Conservation (phyloP, 2,113 vertebrate species). For the Zootoca vivipara region DNA sequence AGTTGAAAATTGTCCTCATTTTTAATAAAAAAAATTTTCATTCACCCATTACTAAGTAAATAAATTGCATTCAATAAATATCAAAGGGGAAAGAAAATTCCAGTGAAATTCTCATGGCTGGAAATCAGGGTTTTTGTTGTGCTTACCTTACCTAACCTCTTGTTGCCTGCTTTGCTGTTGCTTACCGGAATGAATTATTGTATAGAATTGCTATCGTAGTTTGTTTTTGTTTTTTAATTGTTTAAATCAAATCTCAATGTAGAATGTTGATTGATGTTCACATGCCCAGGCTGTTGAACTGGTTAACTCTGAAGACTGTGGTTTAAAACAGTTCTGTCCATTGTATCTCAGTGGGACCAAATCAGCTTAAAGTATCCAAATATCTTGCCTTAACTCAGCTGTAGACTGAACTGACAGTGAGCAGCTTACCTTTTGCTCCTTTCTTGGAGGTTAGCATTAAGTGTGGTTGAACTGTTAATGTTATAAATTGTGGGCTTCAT, state of each 20-base stretch:
- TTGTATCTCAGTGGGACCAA: neutral
- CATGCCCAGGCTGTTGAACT: neutral
- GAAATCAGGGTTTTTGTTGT: too few relatives aligned
- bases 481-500: constrained; percentile 58
- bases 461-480: constrained; percentile 21
- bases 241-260: constrained; percentile 46
- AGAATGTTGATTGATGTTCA: neutral
- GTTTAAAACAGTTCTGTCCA: neutral
- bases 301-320: neutral
- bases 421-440: constrained; percentile 28
- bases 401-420: neutral
- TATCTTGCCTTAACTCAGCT: neutral
- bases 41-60: too few relatives aligned
- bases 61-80: too few relatives aligned
- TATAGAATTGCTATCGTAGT: neutral
- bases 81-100: too few relatives aligned
- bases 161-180: too few relatives aligned
- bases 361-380: neutral
- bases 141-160: too few relatives aligned
- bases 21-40: too few relatives aligned
- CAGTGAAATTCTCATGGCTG: too few relatives aligned
- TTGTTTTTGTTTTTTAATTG: neutral
- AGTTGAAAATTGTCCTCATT: too few relatives aligned
- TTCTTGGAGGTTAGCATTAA: constrained; percentile 44
- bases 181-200: too few relatives aligned